These are phyloP conservation scores for Eupeodes latifasciatus DNA, from an alignment of 2,888 invertebrate genomes.

Conservation along the genomic window DNA sequence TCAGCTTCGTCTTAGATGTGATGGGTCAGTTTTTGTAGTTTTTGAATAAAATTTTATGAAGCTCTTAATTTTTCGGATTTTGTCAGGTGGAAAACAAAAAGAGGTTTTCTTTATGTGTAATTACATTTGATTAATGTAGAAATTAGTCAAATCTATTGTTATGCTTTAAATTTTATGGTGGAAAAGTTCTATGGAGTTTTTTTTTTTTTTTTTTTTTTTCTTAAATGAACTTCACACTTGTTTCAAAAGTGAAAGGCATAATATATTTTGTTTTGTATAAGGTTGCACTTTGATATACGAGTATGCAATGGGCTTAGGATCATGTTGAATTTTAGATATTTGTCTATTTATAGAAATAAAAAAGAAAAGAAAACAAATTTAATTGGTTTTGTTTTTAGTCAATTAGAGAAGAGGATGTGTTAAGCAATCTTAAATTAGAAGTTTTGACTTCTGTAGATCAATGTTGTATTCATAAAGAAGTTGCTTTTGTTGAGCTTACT, in stretches of 20 bases:
- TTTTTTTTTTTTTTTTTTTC: not conserved
- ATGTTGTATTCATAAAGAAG: too few relatives aligned
- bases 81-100: constrained; percentile 45
- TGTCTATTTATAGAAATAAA: too few relatives aligned
- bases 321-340: too few relatives aligned
- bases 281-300: too few relatives aligned
- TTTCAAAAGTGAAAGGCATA: constrained; percentile 22
- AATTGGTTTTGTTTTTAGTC: too few relatives aligned
- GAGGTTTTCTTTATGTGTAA: constrained; percentile 64
- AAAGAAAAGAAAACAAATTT: too few relatives aligned
- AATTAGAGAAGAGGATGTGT: too few relatives aligned
- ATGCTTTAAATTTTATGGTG: constrained; percentile 4
- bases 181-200: not conserved
- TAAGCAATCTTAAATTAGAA: too few relatives aligned
- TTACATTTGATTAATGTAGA: constrained; percentile 71
- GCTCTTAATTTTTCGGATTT: constrained; percentile 66
- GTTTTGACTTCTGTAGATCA: too few relatives aligned
- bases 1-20: constrained; percentile 38
- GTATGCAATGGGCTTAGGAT: too few relatives aligned
- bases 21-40: constrained; percentile 43
- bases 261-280: not conserved
- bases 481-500: too few relatives aligned
- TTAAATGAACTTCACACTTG: not conserved
- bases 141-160: constrained; percentile 57
- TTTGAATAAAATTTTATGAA: constrained; percentile 63